Conservation (phyloP, 2,797 vertebrate species). For the Parauchenoglanis punctatus region DNA sequence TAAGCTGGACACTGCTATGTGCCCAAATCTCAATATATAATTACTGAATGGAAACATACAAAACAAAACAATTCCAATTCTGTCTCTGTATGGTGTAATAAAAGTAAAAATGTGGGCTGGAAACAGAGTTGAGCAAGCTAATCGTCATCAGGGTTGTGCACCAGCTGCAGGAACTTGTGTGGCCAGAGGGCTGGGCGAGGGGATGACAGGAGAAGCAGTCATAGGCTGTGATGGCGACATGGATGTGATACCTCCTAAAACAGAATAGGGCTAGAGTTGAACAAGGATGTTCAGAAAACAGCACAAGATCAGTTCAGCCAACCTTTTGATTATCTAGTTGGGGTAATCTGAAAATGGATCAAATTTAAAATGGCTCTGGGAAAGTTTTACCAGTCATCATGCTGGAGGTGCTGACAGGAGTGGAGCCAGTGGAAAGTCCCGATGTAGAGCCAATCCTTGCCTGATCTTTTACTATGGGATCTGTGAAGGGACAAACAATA, state of each 20-base stretch:
- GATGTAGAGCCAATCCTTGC: constrained; percentile 63
- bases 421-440: constrained; percentile 62
- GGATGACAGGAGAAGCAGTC: constrained; percentile 68
- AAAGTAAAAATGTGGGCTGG: constrained; percentile 61
- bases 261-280: not conserved
- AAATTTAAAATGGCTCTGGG: not conserved
- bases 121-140: constrained; percentile 1
- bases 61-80: constrained; percentile 51
- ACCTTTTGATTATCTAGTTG: not conserved
- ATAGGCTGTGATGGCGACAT: constrained; percentile 69
- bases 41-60: constrained; percentile 53
- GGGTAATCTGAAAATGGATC: not conserved
- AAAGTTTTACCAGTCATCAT: constrained; percentile 68
- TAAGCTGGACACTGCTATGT: constrained; percentile 52
- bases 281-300: not conserved
- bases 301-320: not conserved
- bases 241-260: constrained; percentile 64
- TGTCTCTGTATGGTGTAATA: constrained; percentile 50
- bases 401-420: constrained; percentile 71
- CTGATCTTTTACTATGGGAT: constrained; percentile 71
- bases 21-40: constrained; percentile 59
- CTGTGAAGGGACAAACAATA: constrained; percentile 46
- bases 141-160: constrained; percentile 64
- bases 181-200: constrained; percentile 65
- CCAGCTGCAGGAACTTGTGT: constrained; percentile 64